A percentile compares a stretch with the other conserved stretches of the same genome.
Conservation (phyloP, 2,797 vertebrate species). For the Eurystomus glaucurus region DNA sequence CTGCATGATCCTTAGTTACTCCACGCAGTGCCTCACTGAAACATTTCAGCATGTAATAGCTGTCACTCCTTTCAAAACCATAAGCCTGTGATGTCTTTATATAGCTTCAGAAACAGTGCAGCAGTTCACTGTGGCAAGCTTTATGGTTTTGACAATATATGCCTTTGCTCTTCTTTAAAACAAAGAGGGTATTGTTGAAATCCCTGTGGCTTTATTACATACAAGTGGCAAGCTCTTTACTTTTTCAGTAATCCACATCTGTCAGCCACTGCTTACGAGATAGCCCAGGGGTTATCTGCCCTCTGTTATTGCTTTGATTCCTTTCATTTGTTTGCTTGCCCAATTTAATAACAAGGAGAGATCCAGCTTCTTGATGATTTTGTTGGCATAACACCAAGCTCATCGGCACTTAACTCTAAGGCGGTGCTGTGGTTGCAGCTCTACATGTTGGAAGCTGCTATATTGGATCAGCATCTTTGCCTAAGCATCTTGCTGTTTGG, state of each 20-base stretch:
- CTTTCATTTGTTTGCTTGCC: constrained; percentile 73
- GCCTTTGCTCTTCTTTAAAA: constrained; percentile 73
- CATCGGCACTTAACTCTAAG: constrained; percentile 28
- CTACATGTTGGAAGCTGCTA: background rate
- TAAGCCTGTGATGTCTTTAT: constrained; percentile 75
- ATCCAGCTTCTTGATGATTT: constrained; percentile 68
- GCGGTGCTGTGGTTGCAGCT: constrained; percentile 11
- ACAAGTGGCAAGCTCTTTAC: constrained; percentile 75
- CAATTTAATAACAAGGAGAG: constrained; percentile 73
- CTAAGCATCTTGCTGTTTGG: constrained; percentile 26
- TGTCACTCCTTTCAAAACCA: constrained; percentile 61
- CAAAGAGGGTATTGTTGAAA: constrained; percentile 65
- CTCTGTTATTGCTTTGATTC: constrained; percentile 75
- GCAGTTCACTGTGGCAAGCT: constrained; percentile 63
- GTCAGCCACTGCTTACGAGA: constrained; percentile 75
- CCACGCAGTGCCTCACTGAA: background rate
- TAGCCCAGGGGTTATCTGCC: constrained; percentile 71
- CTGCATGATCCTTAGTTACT: constrained; percentile 47
- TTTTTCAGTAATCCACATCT: constrained; percentile 77
- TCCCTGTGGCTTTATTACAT: constrained; percentile 76
- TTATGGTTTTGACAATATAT: constrained; percentile 74
- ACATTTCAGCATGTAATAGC: constrained; percentile 64
- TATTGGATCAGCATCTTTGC: constrained; percentile 59
- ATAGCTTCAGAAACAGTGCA: constrained; percentile 43
- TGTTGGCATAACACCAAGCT: constrained; percentile 68